A percentile compares a stretch with the other conserved stretches of the same genome.
phyloP scores from a whole-genome alignment of 2,888 invertebrate genomes.

The Podotricha telesiphe region DNA sequence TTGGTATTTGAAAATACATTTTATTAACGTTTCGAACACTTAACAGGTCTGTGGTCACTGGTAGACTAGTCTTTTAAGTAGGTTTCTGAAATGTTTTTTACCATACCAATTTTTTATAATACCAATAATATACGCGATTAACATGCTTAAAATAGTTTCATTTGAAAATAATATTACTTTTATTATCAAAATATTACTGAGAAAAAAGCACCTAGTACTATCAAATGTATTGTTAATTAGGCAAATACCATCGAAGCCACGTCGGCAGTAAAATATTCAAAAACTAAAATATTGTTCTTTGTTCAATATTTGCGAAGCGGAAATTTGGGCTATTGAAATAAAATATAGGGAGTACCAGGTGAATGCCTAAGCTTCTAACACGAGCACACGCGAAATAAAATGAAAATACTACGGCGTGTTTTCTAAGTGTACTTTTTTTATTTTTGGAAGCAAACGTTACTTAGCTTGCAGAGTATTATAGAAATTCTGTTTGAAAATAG shows the following conservation, averaged over 20 bases:
- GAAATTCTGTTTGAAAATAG: neutral
- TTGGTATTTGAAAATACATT: too few relatives aligned
- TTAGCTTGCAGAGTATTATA: neutral
- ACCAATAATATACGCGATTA: too few relatives aligned
- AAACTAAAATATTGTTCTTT: slow-evolving; percentile 2
- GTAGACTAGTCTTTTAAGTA: too few relatives aligned
- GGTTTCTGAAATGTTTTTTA: too few relatives aligned
- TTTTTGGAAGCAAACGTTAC: slow-evolving; percentile 12
- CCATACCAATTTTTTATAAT: too few relatives aligned
- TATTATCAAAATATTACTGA: neutral
- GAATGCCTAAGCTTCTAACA: slow-evolving; percentile 19
- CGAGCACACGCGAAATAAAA: slow-evolving; percentile 9
- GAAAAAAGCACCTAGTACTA: neutral
- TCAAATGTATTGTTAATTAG: neutral
- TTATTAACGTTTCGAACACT: too few relatives aligned
- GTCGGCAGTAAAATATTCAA: neutral
- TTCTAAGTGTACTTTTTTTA: slow-evolving; percentile 16
- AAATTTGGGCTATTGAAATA: slow-evolving; percentile 16
- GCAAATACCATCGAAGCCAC: neutral
- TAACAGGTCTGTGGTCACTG: too few relatives aligned
- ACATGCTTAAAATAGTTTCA: too few relatives aligned
- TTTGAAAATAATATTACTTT: neutral
- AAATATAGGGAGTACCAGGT: slow-evolving; percentile 16
- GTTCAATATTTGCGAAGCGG: neutral
- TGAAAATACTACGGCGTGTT: slow-evolving; percentile 14